Evolutionary conservation across 2,797 vertebrate genomes (phyloP), one percentile per base, ranked within the genome.

Genomic region (Hyperoplus lanceolatus): DNA sequence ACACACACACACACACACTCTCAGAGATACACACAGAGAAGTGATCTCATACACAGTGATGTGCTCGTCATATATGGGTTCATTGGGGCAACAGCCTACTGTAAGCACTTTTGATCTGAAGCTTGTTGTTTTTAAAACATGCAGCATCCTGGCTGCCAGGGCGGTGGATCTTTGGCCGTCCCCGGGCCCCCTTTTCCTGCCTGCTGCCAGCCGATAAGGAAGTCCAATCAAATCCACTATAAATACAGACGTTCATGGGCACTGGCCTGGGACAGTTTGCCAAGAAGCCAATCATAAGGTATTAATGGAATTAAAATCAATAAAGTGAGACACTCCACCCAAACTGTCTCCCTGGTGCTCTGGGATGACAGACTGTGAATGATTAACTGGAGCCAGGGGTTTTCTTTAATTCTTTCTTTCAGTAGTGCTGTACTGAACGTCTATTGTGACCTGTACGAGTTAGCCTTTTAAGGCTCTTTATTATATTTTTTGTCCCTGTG

Each of bases 281-380:
- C 88, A 86, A 87, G 79, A 70, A 64, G 51, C 61, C 36, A 56
- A 66, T 80, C 80, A 77, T 73, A 57, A 85, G 82, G 85, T 88
- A 89, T 92, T 91, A 93, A 91, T 87, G 85, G 85, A 89, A 91
- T 93, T 92, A 84, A 89, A 95, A 93, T 91, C 89, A 87, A 92
- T 93, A 88, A 75, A 70, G 72, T 63, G 64, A 73, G 53, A 77
- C 73, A 81, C 76, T 79, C 80, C 84, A 77, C 77, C 63, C 80
- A 68, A 63, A 68, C 41, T 61, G 55, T 57, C 43, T 72, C 43
- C 21, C 18, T 49, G 46, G 50, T 77, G 54, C 69, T 50, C 6
- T 29, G 36, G 60, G 70, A 70, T 73, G 53, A 62, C 70, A 66
- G 57, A 48, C 13, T 38, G 16, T 71, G 50, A 57, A 67, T 84